phyloP scores from a whole-genome alignment of 2,888 invertebrate species.

The Theretra japonica region DNA sequence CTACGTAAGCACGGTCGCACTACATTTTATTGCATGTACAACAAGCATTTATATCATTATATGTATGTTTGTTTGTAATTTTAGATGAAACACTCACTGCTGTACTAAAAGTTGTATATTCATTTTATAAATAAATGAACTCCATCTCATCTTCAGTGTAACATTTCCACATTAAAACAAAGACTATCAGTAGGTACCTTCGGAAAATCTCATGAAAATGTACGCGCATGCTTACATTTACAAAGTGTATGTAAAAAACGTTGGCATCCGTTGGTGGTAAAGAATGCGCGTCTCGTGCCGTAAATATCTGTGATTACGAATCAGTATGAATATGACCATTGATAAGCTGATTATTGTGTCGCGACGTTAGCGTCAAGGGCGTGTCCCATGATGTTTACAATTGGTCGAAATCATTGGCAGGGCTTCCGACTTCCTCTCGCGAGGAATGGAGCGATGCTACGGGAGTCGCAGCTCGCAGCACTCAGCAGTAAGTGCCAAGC shows the following conservation, averaged over 20 bases:
- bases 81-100: too few species aligned
- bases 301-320: slow-evolving; percentile 18
- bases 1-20: background rate
- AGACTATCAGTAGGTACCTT: too few species aligned
- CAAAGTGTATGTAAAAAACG: background rate
- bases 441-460: slow-evolving; percentile 22
- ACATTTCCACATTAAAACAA: too few species aligned
- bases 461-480: slow-evolving; percentile 36
- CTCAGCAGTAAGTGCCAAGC: slow-evolving; percentile 49
- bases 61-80: too few species aligned
- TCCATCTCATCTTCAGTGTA: too few species aligned
- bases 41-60: background rate
- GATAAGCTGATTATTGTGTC: slow-evolving; percentile 15
- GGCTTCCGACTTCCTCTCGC: slow-evolving; percentile 23
- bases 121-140: too few species aligned
- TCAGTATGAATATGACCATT: slow-evolving; percentile 9
- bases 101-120: too few species aligned
- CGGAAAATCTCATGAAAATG: too few species aligned
- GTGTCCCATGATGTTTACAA: slow-evolving; percentile 38
- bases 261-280: background rate
- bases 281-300: background rate
- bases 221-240: background rate
- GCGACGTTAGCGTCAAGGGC: background rate
- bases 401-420: slow-evolving; percentile 32
- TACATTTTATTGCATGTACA: slow-evolving; percentile 10